phyloP scores from a whole-genome alignment of 2,797 vertebrate genomes.

The Pangasius larnaudii region DNA sequence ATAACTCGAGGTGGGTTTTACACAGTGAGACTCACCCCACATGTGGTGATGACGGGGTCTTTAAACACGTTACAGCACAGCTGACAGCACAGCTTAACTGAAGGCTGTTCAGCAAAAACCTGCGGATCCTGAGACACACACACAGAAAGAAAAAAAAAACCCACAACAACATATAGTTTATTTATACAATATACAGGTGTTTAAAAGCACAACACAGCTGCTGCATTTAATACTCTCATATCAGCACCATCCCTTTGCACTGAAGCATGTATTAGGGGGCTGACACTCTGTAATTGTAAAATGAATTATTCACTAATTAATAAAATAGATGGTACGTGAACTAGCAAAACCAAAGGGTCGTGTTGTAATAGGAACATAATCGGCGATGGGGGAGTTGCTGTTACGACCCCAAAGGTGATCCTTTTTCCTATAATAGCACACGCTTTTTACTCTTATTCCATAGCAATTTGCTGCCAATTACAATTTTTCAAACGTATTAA shows the following conservation, averaged over 20 bases:
- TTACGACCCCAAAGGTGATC: neutral
- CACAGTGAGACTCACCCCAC: constrained; percentile 84
- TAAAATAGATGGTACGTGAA: neutral
- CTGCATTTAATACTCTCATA: neutral
- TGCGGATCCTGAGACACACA: constrained; percentile 83
- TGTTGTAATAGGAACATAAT: neutral
- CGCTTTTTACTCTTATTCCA: neutral
- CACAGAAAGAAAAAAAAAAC: neutral
- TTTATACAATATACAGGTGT: neutral
- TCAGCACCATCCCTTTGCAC: neutral
- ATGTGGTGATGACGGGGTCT: constrained; percentile 98
- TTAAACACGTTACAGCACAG: constrained; percentile 96
- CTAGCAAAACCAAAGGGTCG: neutral
- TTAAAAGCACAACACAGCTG: neutral
- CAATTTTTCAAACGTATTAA: neutral
- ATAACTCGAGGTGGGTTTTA: neutral
- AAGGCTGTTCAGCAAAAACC: constrained; percentile 96
- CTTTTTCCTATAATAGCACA: neutral
- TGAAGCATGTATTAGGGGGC: neutral
- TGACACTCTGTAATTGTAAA: neutral
- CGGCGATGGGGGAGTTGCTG: neutral
- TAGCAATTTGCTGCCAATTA: neutral
- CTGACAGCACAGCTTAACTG: constrained; percentile 96
- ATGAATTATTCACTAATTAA: neutral
- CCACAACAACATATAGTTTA: neutral